phyloP scores from a whole-genome alignment of 1,140 invertebrate species.

The Pseudobourletiella spinata region DNA sequence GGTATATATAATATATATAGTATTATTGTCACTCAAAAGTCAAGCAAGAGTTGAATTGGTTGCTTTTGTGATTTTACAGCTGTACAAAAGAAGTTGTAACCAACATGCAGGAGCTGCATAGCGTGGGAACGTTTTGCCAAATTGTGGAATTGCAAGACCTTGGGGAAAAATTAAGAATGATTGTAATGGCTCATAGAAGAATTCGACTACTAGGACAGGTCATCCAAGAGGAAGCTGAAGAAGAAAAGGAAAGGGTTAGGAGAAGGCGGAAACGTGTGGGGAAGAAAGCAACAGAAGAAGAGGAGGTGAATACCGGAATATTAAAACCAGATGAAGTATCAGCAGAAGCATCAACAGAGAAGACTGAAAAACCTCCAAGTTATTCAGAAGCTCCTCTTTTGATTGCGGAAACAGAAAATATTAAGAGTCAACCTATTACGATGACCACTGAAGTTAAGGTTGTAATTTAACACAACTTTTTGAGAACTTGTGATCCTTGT shows the following conservation, averaged over 20 bases:
- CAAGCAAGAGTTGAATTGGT: no score
- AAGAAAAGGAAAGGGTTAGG: conserved; percentile 24
- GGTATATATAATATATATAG: not conserved
- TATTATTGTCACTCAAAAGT: not conserved
- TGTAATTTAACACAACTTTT: no score
- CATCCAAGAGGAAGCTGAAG: conserved; percentile 50
- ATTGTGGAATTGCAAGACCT: conserved; percentile 96
- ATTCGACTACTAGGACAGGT: conserved; percentile 70
- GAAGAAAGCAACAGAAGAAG: conserved; percentile 10
- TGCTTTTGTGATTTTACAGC: conserved; percentile 45
- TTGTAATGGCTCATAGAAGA: conserved; percentile 87
- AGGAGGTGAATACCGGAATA: conserved; percentile 37
- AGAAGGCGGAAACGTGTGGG: conserved; percentile 6
- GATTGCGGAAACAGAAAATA: conserved; percentile 93
- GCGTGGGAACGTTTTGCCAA: conserved; percentile 92
- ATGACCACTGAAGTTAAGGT: conserved; percentile 92
- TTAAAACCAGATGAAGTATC: conserved; percentile 42
- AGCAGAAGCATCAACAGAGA: not conserved
- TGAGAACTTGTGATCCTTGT: not conserved
- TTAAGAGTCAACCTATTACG: conserved; percentile 78
- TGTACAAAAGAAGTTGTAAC: conserved; percentile 81
- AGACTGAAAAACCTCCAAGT: no score
- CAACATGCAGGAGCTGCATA: conserved; percentile 76
- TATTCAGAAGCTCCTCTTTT: conserved; percentile 51
- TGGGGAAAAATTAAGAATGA: conserved; percentile 79